Base-by-base conservation (phyloP, 1,140 invertebrate genomes). In the Oscheius sp. region DNA sequence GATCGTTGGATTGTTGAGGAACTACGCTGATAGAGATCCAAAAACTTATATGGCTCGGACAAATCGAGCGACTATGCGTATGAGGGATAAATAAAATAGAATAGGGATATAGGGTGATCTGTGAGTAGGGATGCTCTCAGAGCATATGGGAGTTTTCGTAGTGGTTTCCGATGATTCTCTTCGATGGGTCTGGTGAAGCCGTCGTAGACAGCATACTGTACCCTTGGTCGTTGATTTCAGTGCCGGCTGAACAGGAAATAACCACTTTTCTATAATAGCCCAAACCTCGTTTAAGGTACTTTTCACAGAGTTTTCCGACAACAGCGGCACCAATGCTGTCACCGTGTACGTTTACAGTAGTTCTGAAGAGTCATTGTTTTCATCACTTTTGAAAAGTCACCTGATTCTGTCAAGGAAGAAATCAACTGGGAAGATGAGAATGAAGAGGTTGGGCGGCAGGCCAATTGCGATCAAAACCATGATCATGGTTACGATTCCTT, bases 401-500 rank as follows among this genome's bases (percentile, higher is more conserved):
- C 88, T 80, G 59, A 89, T 87, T 52, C 89, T 85, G 78, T 89
- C 88, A 20, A 90, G 79, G 55, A 90, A 84, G 89, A 89, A 90
- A 79, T 90, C 89, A 29, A 90, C 88, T 42, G 88, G 86, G 61
- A 89, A 82, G 65, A 90, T 88, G n/a, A 89, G 84, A 45, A 86
- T 85, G 71, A 89, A 87, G 77, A 89, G 87, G 74, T 88, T 85
- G 23, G 86, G 85, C 23, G 89, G 89, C 23, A 90, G 82, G 26
- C 88, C 88, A 32, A 95, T 91, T 23, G 93, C 93, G 80, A 94
- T 93, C 63, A 96, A 86, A 26, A 96, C 93, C 90, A 96, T 95
- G 29, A 95, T 92, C 93, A 95, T 94, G 62, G 93, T 95, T 2
- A 95, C 92, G 72, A 96, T 86, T 1, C 93, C 93, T 29, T 93